Base-by-base conservation (phyloP, 2,113 vertebrate genomes). In the Prochilodus magdalenae region DNA sequence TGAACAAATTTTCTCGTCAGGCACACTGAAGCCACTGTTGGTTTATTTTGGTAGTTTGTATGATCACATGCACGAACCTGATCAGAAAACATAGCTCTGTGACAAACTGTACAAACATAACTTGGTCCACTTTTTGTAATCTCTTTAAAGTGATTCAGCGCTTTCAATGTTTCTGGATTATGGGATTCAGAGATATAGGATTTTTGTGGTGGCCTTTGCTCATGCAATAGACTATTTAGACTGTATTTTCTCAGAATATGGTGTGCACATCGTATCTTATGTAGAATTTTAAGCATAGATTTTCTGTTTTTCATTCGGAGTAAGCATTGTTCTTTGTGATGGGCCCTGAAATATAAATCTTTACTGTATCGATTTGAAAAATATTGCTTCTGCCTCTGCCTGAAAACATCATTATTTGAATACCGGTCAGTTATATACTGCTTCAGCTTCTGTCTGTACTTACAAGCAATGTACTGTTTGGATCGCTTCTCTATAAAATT, bases 1-100 rank as follows among this genome's bases (percentile, higher is more conserved):
- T 84, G 81, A 40, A 86, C 49, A 84, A 80, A 87, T 6, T 30
- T 77, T 2, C 73, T 79, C 4, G 79, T 86, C 16, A 87, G 40
- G 20, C 73, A 84, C 14, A 11, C 0, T 49, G 55, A 59, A 74
- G 2, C 57, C 53, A 83, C 26, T 15, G 24, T 10, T 24, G 72
- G 44, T 14, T 60, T 80, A 5, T 78, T 83, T 3, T 36, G 36
- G 27, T 83, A 83, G 0, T 18, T 26, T 62, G 53, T 47, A 29
- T 13, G 60, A 22, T 27, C 62, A 65, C 86, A 85, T 3, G 0
- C 8, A 27, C 15, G 3, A 1, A 87, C 83, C 26, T 85, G 86
- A 24, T 77, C 62, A 33, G 65, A 63, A 69, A 85, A 86, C 0
- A 60, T 49, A 0, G 73, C 51, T 71, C 78, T 76, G 67, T 76